Evolutionary conservation across 2,113 vertebrate genomes (phyloP), one percentile per base, ranked within the genome.

Genomic region (Chauna torquata): DNA sequence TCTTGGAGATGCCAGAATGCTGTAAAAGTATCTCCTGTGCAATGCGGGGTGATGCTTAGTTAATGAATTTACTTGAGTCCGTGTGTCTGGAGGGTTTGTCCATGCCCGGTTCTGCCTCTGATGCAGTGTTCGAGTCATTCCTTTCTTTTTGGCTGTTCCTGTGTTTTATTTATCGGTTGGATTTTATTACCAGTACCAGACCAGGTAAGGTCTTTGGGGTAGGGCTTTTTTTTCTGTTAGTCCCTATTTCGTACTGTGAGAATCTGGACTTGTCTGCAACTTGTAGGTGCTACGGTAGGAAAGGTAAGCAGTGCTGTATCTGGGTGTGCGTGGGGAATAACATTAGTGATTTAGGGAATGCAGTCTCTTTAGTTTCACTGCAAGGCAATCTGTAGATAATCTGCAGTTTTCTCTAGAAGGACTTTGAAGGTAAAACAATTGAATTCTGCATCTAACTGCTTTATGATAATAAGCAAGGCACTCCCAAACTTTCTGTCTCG

Each of bases 11-110:
- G 42, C 13, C 57, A 71, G 40, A 95, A 90, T 16, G 49, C 49
- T 88, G 91, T 89, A 71, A 89, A 95, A 95, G 89, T 68, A 92
- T 28, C 65, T 94, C 52, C 70, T 52, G 77, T 80, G 59, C 64
- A 38, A 32, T 50, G 86, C 6, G 68, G 44, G 36, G 74, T 76
- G 86, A 50, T 95, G 92, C 71, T 54, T 90, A 64, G 49, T 71
- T 90, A 77, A 85, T 82, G 38, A 62, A 23, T 92, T 72, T 49
- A 76, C 49, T 72, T 54, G 36, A 32, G 69, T 57, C 42, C 72
- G 34, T 6, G 23, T 52, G 13, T 59, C 50, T 1, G 5, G 18
- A 57, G 34, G 7, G 20, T 50, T 42, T 47, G 28, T 94, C 76
- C 36, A 5, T 90, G 90, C 66, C 59, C 24, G 0, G 4, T 79